Evolutionary conservation across 2,888 invertebrate species (phyloP).

Genomic region (Germaria angustata): DNA sequence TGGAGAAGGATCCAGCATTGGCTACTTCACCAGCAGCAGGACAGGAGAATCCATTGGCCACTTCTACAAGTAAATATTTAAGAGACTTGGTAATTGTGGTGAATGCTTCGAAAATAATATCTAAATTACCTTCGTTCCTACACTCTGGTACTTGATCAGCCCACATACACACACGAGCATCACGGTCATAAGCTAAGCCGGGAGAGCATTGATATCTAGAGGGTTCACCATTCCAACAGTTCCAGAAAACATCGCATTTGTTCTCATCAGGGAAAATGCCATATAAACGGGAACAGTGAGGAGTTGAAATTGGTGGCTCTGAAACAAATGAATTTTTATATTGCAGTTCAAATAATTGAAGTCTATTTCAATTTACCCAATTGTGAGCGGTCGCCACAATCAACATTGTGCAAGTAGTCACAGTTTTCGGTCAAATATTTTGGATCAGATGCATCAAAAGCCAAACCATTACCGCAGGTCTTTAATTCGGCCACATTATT

Average conservation of each 20-base stretch:
- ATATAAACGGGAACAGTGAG: constrained; percentile 92
- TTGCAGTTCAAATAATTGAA: not conserved
- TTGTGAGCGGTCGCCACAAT: constrained; percentile 92
- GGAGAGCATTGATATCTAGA: constrained; percentile 97
- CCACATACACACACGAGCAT: constrained; percentile 97
- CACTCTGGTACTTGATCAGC: constrained; percentile 96
- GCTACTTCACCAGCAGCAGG: constrained; percentile 89
- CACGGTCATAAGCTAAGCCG: constrained; percentile 95
- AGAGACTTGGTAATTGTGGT: too few species aligned
- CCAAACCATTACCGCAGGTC: constrained; percentile 96
- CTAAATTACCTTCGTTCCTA: constrained; percentile 88
- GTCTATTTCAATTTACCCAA: constrained; percentile 84
- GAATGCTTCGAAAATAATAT: too few species aligned
- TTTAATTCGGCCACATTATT: constrained; percentile 92
- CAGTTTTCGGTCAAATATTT: constrained; percentile 96
- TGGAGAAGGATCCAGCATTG: constrained; percentile 93
- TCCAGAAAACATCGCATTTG: constrained; percentile 97
- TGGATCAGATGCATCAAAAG: constrained; percentile 92
- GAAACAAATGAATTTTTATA: not conserved
- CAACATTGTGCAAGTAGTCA: constrained; percentile 96
- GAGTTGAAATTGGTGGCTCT: constrained; percentile 92
- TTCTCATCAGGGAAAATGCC: constrained; percentile 94
- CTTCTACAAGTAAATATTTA: constrained; percentile 85
- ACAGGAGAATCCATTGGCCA: constrained; percentile 93
- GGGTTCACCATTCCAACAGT: constrained; percentile 97